Percentiles rank a stretch among this genome's conserved stretches.
Conservation (phyloP, 2,797 vertebrate genomes). For the Peromyscus attwateri region DNA sequence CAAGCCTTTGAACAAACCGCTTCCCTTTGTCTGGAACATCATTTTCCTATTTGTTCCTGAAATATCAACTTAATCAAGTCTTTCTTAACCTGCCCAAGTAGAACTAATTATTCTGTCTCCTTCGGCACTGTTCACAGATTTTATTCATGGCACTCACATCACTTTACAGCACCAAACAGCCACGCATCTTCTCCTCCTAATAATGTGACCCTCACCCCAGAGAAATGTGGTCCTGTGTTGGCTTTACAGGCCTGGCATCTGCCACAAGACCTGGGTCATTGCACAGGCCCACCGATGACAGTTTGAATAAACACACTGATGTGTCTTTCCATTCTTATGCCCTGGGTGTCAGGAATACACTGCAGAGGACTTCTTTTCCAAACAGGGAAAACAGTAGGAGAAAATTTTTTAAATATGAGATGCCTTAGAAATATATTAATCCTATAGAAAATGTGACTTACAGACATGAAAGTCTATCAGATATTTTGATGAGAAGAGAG, state of each 20-base stretch:
- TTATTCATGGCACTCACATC: not conserved
- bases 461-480: not conserved
- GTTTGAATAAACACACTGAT: not conserved
- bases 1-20: not conserved
- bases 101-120: not conserved
- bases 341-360: not conserved
- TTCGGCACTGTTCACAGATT: not conserved
- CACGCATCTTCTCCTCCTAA: not conserved
- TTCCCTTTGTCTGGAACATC: not conserved
- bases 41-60: not conserved
- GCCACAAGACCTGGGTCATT: slow-evolving; percentile 33
- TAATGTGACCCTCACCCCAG: not conserved
- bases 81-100: slow-evolving; percentile 23
- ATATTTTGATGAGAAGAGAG: slow-evolving; percentile 25
- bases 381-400: not conserved
- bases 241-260: slow-evolving; percentile 23
- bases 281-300: slow-evolving; percentile 7
- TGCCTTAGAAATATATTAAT: not conserved
- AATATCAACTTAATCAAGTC: not conserved
- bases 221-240: not conserved
- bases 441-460: not conserved
- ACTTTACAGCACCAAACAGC: not conserved
- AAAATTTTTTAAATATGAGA: not conserved
- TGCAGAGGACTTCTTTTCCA: not conserved
- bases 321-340: not conserved